Evolutionary conservation across 2,113 vertebrate genomes (phyloP), one percentile per base, ranked within the genome.

Genomic region (Passer montanus): DNA sequence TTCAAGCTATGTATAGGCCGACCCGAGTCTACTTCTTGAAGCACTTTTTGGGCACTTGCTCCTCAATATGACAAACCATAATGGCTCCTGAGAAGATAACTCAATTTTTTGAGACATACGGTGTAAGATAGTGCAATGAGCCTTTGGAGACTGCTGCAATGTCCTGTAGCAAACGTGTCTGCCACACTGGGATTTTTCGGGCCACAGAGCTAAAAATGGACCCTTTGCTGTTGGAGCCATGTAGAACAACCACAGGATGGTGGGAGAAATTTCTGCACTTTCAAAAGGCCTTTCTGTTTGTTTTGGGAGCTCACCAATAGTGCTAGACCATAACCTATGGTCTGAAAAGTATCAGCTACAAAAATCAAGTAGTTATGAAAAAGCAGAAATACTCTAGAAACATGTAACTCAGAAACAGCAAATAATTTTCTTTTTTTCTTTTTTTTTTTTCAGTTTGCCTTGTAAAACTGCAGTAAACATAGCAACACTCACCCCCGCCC

Each of bases 401-500:
- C 30, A 35, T 3, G 2, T 79, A 67, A 85, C 13, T 63, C 39
- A 75, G 60, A 93, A 84, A 63, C 24, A 46, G 20, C 20, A 87
- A 87, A 58, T 27, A 33, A 9, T 28, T 84, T 39, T 55, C 3
- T 23, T 47, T 7, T 27, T 55, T n/a, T 22, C 35, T 37, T 37
- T 37, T 52, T 63, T 52, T 63, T 69, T 63, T 62, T 44, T 15
- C 3, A 27, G 18, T 91, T 85, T 89, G 21, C 9, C 20, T 75
- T 52, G 23, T 28, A 87, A 89, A 82, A 76, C 18, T 43, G 15
- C 84, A 78, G 15, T 26, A 74, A 75, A 76, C 23, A 49, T 2
- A 50, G 26, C 6, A 91, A 87, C 50, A 56, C 3, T 2, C 18
- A 27, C 1, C 0, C 6, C 6, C 4, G 1, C 2, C 7, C 3